Conservation (phyloP, 2,888 invertebrate genomes). For the Norana najaformis region DNA sequence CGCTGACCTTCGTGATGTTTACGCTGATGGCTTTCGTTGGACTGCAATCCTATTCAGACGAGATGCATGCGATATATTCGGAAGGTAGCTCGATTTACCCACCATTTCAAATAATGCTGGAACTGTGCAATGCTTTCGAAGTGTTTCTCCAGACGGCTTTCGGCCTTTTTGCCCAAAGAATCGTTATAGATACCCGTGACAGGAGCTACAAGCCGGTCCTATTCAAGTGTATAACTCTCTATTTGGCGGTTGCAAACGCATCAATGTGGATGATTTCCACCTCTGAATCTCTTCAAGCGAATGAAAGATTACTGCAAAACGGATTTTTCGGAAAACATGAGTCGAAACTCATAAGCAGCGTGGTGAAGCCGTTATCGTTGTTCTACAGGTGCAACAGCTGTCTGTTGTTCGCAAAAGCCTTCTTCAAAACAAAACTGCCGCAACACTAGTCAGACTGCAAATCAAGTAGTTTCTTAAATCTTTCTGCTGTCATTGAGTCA, state of each 20-base stretch:
- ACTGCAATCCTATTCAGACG: no score
- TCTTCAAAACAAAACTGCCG: neutral
- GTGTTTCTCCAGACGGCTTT: neutral
- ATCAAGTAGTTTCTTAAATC: no score
- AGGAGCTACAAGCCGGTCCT: neutral
- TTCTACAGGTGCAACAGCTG: conserved; percentile 31
- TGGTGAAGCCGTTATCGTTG: conserved; percentile 23
- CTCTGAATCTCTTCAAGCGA: neutral
- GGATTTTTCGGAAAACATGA: neutral
- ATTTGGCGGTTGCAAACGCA: neutral
- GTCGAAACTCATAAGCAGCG: neutral
- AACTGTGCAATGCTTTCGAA: neutral
- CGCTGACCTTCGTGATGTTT: neutral
- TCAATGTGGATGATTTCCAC: neutral
- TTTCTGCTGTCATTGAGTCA: no score
- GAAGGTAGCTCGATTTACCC: neutral
- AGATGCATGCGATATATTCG: neutral
- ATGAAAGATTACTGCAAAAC: neutral
- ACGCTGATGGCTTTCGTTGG: neutral
- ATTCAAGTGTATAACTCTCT: neutral
- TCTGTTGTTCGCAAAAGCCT: conserved; percentile 14
- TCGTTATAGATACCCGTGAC: neutral
- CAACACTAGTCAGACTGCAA: neutral
- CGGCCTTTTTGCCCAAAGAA: neutral
- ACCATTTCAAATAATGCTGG: neutral